These are phyloP conservation scores for Lepilemur ruficaudatus DNA, from an alignment of 2,797 vertebrate species.

Conservation along the genomic window DNA sequence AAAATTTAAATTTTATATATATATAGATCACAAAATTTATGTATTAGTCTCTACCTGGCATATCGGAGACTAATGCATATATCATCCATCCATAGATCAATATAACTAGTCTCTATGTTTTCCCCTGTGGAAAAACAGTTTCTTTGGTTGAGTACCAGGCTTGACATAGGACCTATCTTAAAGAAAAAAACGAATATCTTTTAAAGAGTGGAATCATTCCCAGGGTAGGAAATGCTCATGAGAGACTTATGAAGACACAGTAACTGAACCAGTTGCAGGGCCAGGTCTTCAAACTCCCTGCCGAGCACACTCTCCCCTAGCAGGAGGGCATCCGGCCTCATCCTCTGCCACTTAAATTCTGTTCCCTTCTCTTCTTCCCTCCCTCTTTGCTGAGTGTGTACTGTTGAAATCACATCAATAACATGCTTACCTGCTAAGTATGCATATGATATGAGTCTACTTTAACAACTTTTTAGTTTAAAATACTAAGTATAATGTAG, in stretches of 20 bases:
- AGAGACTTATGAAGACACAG: not conserved
- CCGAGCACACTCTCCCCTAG: not conserved
- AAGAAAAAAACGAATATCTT: not conserved
- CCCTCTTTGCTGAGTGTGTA: not conserved
- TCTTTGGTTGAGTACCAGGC: not conserved
- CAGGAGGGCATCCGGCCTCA: not conserved
- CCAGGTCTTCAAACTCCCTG: not conserved
- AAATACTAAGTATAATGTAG: not conserved
- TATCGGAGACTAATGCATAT: not conserved
- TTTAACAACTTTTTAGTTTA: too few relatives aligned
- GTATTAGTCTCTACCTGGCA: not conserved
- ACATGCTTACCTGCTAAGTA: not conserved
- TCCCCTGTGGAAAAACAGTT: rapidly evolving
- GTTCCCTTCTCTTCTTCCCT: not conserved
- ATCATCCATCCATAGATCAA: not conserved
- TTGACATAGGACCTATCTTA: not conserved
- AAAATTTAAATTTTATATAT: not conserved
- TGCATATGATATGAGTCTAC: too few relatives aligned
- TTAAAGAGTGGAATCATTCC: not conserved
- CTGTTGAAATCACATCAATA: not conserved
- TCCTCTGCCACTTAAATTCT: not conserved
- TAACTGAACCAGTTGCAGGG: not conserved
- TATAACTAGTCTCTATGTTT: not conserved
- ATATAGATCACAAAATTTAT: not conserved
- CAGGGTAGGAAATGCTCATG: not conserved